These are phyloP conservation scores for Phycodurus eques DNA, from an alignment of 2,113 vertebrate genomes.

Conservation along the genomic window DNA sequence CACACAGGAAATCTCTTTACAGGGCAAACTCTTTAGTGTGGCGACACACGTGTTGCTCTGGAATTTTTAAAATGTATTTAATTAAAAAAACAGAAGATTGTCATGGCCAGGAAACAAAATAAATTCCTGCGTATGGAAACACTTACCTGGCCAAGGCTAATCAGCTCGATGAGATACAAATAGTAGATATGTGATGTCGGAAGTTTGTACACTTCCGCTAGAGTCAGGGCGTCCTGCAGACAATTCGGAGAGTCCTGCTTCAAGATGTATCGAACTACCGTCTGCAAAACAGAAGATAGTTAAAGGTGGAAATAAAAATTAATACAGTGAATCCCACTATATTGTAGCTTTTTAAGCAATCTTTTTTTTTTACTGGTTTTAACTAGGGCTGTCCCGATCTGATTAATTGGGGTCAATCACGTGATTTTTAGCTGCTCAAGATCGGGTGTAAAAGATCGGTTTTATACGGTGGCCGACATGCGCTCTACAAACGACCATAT, in stretches of 20 bases:
- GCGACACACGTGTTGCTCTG: conserved; percentile 80
- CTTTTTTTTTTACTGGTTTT: too few species aligned
- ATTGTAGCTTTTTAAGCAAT: too few species aligned
- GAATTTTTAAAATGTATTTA: conserved; percentile 11
- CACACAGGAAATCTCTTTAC: conserved; percentile 76
- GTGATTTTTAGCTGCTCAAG: too few species aligned
- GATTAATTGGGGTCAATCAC: too few species aligned
- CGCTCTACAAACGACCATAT: too few species aligned
- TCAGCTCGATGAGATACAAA: conserved; percentile 80
- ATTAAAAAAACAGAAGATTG: not conserved
- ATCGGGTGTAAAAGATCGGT: too few species aligned
- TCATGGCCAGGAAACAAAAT: not conserved
- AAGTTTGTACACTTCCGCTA: conserved; percentile 81
- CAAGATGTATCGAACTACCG: conserved; percentile 85
- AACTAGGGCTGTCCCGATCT: too few species aligned
- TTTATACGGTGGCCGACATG: too few species aligned
- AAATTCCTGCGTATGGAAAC: not conserved
- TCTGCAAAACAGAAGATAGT: conserved; percentile 63
- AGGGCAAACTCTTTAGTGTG: conserved; percentile 77
- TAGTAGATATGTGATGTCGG: conserved; percentile 80
- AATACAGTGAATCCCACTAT: too few species aligned
- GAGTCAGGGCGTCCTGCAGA: conserved; percentile 86
- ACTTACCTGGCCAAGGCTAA: conserved; percentile 79
- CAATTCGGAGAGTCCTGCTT: conserved; percentile 83
- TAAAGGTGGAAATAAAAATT: not conserved